These are phyloP conservation scores for Sarcophilus harrisii DNA, from an alignment of 2,797 vertebrate genomes.

Conservation along the genomic window DNA sequence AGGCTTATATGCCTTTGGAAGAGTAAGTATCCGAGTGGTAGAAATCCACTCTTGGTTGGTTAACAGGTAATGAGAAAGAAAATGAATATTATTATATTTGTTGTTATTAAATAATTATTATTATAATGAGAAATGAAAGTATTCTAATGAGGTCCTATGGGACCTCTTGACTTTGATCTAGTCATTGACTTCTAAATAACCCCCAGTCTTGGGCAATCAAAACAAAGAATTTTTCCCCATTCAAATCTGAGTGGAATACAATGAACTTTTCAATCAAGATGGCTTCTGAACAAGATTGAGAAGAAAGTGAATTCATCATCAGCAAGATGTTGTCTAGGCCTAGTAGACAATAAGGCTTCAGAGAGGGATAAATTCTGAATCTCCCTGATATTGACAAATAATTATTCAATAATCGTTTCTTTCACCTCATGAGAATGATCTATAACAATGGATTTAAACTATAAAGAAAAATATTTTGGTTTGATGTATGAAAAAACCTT, in stretches of 20 bases:
- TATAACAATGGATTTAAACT: background rate
- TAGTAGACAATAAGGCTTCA: background rate
- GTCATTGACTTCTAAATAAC: background rate
- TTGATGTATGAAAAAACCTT: background rate
- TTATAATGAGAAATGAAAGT: background rate
- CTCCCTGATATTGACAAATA: background rate
- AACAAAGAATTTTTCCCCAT: background rate
- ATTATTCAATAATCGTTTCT: background rate
- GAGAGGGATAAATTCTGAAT: background rate
- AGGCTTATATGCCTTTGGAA: too few species aligned
- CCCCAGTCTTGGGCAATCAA: background rate
- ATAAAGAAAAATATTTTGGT: background rate
- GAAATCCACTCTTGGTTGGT: too few species aligned
- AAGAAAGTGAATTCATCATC: background rate
- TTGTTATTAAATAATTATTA: too few species aligned
- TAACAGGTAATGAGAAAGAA: too few species aligned
- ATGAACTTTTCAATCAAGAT: background rate
- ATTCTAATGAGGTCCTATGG: background rate
- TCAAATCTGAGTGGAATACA: background rate
- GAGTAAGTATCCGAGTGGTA: too few species aligned
- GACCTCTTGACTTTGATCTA: background rate
- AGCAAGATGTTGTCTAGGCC: background rate
- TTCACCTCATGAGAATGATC: background rate
- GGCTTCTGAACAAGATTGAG: background rate
- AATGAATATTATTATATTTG: too few species aligned